Conservation (phyloP, 2,797 vertebrate species). For the Loriculus beryllinus region DNA sequence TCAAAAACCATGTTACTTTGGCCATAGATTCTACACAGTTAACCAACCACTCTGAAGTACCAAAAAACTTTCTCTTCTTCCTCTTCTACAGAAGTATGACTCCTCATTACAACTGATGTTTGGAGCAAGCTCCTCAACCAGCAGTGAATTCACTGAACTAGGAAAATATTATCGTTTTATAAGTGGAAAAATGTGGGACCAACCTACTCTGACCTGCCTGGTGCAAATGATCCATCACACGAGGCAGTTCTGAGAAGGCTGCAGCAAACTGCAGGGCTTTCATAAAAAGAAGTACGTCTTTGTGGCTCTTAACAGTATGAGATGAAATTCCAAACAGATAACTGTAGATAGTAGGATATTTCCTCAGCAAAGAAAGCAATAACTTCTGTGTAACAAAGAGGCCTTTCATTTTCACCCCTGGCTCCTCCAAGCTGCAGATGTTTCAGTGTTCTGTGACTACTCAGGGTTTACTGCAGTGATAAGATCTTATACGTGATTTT, state of each 20-base stretch:
- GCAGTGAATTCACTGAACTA: background rate
- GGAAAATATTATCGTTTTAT: background rate
- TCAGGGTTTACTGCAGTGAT: background rate
- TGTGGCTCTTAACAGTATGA: background rate
- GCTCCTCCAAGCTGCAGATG: background rate
- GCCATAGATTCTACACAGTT: background rate
- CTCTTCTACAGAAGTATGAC: background rate
- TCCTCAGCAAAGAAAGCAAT: background rate
- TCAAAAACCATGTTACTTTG: background rate
- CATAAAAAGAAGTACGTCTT: background rate
- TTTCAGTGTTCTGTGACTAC: background rate
- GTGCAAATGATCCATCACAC: background rate
- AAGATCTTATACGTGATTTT: background rate
- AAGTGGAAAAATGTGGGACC: background rate
- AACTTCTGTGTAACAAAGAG: background rate
- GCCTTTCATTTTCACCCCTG: background rate
- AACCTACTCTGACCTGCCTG: background rate
- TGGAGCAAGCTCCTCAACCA: background rate
- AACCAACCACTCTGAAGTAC: background rate
- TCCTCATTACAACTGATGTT: background rate
- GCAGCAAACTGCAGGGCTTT: background rate
- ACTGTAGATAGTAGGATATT: background rate
- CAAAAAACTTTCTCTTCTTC: background rate
- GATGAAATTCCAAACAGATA: background rate
- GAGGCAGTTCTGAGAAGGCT: background rate